A percentile compares a stretch with the other conserved stretches of the same genome.
Conservation (phyloP, 2,113 vertebrate species). For the Aix galericulata region DNA sequence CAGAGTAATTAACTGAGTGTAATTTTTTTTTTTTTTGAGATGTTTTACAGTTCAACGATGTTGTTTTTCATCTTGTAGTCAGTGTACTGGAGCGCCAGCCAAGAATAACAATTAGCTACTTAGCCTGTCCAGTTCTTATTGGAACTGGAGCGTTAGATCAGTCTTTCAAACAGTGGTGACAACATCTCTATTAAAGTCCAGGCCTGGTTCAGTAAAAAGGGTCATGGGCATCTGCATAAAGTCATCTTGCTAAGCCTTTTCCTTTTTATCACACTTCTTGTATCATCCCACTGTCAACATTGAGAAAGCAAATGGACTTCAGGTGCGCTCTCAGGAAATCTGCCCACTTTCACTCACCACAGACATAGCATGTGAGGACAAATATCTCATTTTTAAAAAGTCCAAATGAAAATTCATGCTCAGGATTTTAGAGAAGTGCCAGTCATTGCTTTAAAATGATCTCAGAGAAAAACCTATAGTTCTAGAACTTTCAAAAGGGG, state of each 20-base stretch:
- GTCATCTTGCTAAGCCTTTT: slow-evolving; percentile 4
- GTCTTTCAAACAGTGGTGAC: slow-evolving; percentile 48
- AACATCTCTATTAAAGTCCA: slow-evolving; percentile 32
- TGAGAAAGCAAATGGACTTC: background rate
- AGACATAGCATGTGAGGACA: background rate
- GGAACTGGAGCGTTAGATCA: slow-evolving; percentile 23
- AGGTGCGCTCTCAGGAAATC: background rate
- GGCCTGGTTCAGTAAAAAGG: background rate
- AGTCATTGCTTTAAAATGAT: slow-evolving; percentile 28
- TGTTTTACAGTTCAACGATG: slow-evolving; percentile 35
- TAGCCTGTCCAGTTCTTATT: slow-evolving; percentile 53
- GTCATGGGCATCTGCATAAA: background rate
- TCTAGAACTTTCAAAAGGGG: background rate
- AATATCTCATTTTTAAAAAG: background rate
- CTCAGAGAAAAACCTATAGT: background rate
- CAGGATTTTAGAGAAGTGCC: background rate
- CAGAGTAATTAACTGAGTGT: slow-evolving; percentile 1
- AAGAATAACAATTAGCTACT: slow-evolving; percentile 74
- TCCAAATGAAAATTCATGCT: background rate
- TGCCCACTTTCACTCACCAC: background rate
- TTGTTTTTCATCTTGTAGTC: slow-evolving; percentile 19
- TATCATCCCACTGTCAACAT: background rate
- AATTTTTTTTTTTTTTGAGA: background rate
- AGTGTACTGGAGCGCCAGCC: slow-evolving; percentile 17
- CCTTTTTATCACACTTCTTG: background rate